Evolutionary conservation across 2,113 vertebrate genomes (phyloP).

Genomic region (Trichechus manatus): DNA sequence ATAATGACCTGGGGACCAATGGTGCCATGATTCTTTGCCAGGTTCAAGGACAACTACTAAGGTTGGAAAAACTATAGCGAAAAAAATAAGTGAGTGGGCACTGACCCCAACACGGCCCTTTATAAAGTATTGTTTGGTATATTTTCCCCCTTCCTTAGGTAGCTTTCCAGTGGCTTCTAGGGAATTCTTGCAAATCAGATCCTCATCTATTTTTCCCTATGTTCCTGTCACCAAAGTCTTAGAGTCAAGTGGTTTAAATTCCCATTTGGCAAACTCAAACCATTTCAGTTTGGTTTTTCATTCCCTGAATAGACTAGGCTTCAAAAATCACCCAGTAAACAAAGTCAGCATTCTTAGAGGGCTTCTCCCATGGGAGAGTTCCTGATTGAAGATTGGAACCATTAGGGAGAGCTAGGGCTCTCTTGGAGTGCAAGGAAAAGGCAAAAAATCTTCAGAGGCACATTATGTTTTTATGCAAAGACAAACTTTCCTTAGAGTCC

Average conservation of each 20-base stretch:
- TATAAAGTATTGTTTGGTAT: background rate
- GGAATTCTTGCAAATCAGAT: conserved; percentile 60
- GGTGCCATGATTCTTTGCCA: background rate
- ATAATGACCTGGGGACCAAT: background rate
- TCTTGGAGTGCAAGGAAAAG: conserved; percentile 8
- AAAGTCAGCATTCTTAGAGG: conserved; percentile 47
- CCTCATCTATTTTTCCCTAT: conserved; percentile 61
- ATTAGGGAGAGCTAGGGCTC: background rate
- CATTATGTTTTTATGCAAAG: conserved; percentile 38
- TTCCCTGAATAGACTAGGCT: conserved; percentile 48
- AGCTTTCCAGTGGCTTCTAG: conserved; percentile 52
- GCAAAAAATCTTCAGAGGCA: conserved; percentile 25
- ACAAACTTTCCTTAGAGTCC: conserved; percentile 9
- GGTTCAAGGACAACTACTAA: background rate
- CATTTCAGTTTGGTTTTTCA: conserved; percentile 72
- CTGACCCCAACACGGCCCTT: background rate
- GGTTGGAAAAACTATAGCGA: background rate
- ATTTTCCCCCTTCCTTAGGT: background rate
- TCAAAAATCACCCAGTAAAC: conserved; percentile 60
- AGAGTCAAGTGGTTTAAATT: conserved; percentile 78
- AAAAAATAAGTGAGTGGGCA: background rate
- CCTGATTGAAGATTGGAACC: background rate
- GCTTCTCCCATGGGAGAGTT: conserved; percentile 23
- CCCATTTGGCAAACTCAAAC: conserved; percentile 58
- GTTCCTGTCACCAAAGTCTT: conserved; percentile 57